Base-by-base conservation (phyloP, 1,140 invertebrate species). In the Papilio polytes region DNA sequence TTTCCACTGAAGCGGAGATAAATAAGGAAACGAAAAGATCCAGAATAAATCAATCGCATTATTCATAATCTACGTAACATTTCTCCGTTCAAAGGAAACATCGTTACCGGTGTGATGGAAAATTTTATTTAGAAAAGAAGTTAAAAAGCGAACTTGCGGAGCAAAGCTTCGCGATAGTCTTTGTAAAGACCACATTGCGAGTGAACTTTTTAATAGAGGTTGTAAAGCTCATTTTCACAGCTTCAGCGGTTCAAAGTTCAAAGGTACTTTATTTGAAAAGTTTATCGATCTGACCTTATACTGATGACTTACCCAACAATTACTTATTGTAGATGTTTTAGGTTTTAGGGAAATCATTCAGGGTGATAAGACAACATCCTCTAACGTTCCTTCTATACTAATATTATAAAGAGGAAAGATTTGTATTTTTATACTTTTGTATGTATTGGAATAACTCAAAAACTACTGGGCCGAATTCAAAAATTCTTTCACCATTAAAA, bases 41-140 rank as follows among this genome's bases (percentile, higher is more conserved):
- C 12, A 66, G 59, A 66, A 70, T 70, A 70, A 70, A 70, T 63
- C 59, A 63, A 63, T 66, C 26, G 63, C 63, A 31, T 70, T 31
- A 31, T 26, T 63, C 9, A 56, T 56, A 56, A 63, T 63, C 59
- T 63, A 20, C 20, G 56, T 59, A 70, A 13, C 13, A 70, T 70
- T 15, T 63, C 63, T 31, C 22, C 63, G 22, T 26, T 63, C 22
- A 31, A 31, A 70, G 63, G 63, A 70, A 70, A 70, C 12, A 63
- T 4, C 26, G 63, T 70, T 70, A 70, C 63, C 63, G 63, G 10
- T 70, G 63, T 31, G 13, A 36, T 13, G 22, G 13, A 70, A 13
- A 70, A 70, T 70, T 70, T 70, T 31, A 63, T 63, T 26, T 26
- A 63, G 22, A 63, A 70, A 70, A 70, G 26, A 70, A 15, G 12